A percentile compares a stretch with the other conserved stretches of the same genome.
phyloP scores from a whole-genome alignment of 2,888 invertebrate genomes.

The Agonopterix alstromeriana region DNA sequence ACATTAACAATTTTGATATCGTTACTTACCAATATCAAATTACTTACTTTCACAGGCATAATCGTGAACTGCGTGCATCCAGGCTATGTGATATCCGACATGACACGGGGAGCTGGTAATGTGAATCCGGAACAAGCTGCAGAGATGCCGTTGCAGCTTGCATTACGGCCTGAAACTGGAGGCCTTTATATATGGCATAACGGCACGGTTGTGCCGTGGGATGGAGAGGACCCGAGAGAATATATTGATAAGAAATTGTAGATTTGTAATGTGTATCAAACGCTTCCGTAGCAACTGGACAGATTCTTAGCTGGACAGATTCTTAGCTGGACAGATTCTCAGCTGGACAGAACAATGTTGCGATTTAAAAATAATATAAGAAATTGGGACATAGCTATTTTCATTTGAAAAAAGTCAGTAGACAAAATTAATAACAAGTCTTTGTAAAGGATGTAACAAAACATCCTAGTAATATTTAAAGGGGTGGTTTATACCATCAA shows the following conservation, averaged over 20 bases:
- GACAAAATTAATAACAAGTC: no score
- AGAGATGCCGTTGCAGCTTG: slow-evolving; percentile 24
- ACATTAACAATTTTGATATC: neutral
- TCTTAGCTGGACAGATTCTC: no score
- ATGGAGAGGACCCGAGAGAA: slow-evolving; percentile 52
- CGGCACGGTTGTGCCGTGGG: slow-evolving; percentile 48
- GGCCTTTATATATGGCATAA: slow-evolving; percentile 55
- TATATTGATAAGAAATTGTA: slow-evolving; percentile 42
- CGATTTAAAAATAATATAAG: no score
- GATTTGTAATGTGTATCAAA: neutral
- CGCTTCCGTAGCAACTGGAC: no score
- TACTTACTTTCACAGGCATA: slow-evolving; percentile 33
- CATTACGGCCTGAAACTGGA: slow-evolving; percentile 24
- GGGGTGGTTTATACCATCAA: no score
- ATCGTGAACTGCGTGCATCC: slow-evolving; percentile 60
- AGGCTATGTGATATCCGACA: slow-evolving; percentile 62
- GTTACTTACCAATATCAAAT: neutral
- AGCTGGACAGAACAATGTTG: no score
- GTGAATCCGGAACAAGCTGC: slow-evolving; percentile 44
- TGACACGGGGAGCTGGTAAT: slow-evolving; percentile 53
- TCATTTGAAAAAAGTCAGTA: no score
- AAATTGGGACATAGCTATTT: no score
- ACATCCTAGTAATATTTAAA: no score
- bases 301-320: no score
- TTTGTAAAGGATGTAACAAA: no score